These are phyloP conservation scores for Lepus timidus DNA, from an alignment of 2,113 vertebrate species.

Conservation along the genomic window DNA sequence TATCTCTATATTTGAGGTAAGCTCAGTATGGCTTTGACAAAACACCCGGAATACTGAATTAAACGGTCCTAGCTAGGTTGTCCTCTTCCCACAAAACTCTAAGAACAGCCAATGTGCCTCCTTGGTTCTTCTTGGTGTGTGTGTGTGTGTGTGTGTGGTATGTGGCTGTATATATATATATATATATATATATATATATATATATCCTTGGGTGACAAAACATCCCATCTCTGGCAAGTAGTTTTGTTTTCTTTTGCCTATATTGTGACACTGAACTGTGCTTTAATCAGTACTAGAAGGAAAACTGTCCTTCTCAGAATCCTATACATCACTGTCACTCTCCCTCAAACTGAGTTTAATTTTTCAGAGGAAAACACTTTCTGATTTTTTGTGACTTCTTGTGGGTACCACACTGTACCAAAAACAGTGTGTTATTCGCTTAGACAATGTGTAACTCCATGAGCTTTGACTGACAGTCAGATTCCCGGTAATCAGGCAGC, in stretches of 20 bases:
- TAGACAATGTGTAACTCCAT: background rate
- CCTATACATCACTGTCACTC: background rate
- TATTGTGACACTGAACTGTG: background rate
- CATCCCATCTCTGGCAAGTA: background rate
- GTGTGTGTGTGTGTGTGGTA: too few relatives aligned
- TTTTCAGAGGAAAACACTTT: background rate
- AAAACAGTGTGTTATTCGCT: background rate
- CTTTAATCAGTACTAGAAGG: background rate
- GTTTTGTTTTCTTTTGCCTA: background rate
- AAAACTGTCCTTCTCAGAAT: background rate
- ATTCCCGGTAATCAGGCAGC: background rate
- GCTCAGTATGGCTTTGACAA: background rate
- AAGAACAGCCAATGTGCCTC: background rate
- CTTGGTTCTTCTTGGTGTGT: background rate
- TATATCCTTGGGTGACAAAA: background rate
- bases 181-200: too few relatives aligned
- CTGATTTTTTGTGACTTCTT: background rate
- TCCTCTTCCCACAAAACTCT: background rate
- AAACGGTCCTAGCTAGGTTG: background rate
- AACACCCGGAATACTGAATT: background rate
- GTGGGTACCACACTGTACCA: background rate
- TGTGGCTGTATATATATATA: too few relatives aligned
- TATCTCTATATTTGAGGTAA: background rate
- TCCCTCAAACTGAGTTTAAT: background rate
- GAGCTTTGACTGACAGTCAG: background rate